phyloP scores from a whole-genome alignment of 2,888 invertebrate species.

The Neoaliturus tenellus region DNA sequence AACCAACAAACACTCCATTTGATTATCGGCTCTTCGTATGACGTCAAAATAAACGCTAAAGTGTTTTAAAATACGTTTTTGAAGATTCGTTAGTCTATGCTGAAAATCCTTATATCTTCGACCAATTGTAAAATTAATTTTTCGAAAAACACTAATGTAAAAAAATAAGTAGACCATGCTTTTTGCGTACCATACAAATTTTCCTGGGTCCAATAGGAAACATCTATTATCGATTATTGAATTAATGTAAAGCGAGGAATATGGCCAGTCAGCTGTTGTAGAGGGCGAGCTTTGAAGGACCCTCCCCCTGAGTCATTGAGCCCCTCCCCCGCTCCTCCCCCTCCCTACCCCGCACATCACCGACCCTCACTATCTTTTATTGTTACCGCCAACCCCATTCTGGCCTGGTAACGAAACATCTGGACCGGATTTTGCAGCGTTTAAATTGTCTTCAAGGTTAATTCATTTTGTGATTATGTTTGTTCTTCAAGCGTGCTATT shows the following conservation, averaged over 20 bases:
- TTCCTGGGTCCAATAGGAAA: too few species aligned
- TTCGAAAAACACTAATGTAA: too few species aligned
- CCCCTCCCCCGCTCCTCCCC: not conserved
- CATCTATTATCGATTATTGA: slow-evolving; percentile 7
- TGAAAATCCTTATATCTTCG: too few species aligned
- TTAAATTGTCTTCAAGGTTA: not conserved
- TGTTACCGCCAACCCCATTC: not conserved
- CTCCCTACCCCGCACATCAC: not conserved
- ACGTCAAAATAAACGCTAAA: too few species aligned
- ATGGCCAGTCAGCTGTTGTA: slow-evolving; percentile 21
- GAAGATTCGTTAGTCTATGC: too few species aligned
- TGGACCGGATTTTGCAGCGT: slow-evolving; percentile 4
- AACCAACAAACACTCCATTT: too few species aligned
- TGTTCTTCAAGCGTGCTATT: not conserved
- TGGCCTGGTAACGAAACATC: not conserved
- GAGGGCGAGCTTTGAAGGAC: slow-evolving; percentile 12
- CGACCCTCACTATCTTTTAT: not conserved
- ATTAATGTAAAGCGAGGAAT: slow-evolving; percentile 1
- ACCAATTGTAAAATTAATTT: too few species aligned
- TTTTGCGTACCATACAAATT: too few species aligned
- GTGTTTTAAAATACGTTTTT: too few species aligned
- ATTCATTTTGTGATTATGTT: not conserved
- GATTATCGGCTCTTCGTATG: too few species aligned
- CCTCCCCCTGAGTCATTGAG: slow-evolving; percentile 27
- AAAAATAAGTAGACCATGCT: too few species aligned